These are phyloP conservation scores for Nannobrachium achirus DNA, from an alignment of 2,113 vertebrate genomes.

Conservation along the genomic window DNA sequence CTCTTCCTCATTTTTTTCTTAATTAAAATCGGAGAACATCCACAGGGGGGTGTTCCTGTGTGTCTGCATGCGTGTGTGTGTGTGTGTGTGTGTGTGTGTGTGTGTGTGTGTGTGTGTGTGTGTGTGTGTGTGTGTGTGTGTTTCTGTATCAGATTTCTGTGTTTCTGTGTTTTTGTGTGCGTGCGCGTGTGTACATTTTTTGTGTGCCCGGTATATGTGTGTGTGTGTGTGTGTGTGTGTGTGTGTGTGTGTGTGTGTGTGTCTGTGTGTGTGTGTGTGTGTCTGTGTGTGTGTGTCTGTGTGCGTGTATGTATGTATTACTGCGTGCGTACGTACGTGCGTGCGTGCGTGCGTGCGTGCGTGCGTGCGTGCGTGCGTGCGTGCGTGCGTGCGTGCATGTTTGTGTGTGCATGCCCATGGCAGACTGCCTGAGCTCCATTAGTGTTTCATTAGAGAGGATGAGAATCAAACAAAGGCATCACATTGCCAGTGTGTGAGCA, in stretches of 20 bases:
- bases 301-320: slow-evolving; percentile 39
- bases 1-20: slow-evolving; percentile 85
- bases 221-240: slow-evolving; percentile 28
- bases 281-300: slow-evolving; percentile 48
- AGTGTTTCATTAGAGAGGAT: slow-evolving; percentile 71
- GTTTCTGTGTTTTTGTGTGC: slow-evolving; percentile 34
- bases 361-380: slow-evolving; percentile 28
- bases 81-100: slow-evolving; percentile 32
- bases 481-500: slow-evolving; percentile 20
- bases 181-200: slow-evolving; percentile 32
- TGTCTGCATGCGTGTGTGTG: slow-evolving; percentile 36
- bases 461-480: slow-evolving; percentile 75
- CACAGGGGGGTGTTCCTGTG: slow-evolving; percentile 50
- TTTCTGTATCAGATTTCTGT: too few species aligned
- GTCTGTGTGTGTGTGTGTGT: too few species aligned
- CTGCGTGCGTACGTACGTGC: slow-evolving; percentile 41
- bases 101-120: slow-evolving; percentile 39
- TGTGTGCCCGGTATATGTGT: slow-evolving; percentile 38
- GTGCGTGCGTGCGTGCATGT: slow-evolving; percentile 23
- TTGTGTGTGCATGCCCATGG: slow-evolving; percentile 56
- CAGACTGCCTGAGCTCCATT: slow-evolving; percentile 76
- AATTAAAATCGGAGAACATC: slow-evolving; percentile 83
- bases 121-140: too few species aligned
- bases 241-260: too few species aligned
- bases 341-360: slow-evolving; percentile 34